These are phyloP conservation scores for Digitonthophagus gazella DNA, from an alignment of 2,888 invertebrate genomes.

Conservation along the genomic window DNA sequence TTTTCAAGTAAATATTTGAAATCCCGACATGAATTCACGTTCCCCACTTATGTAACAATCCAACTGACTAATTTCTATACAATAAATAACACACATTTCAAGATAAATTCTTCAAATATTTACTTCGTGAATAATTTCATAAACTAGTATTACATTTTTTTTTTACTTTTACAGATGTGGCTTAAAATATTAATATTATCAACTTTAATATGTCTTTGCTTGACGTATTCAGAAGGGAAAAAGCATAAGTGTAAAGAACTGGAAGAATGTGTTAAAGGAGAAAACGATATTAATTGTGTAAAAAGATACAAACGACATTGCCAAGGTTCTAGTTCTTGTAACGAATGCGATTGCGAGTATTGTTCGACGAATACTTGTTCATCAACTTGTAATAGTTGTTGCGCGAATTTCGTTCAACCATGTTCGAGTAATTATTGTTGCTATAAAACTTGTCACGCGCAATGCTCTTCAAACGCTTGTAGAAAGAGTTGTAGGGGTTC, in stretches of 20 bases:
- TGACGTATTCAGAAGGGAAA: background rate
- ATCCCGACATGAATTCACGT: too few species aligned
- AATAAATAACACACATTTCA: too few species aligned
- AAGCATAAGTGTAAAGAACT: slow-evolving; percentile 1
- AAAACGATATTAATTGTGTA: slow-evolving; percentile 3
- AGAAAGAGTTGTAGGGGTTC: slow-evolving; percentile 29
- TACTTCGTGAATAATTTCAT: too few species aligned
- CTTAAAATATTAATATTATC: background rate
- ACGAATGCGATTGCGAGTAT: slow-evolving; percentile 19
- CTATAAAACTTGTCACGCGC: slow-evolving; percentile 46
- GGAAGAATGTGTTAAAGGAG: slow-evolving; percentile 1
- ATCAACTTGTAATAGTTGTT: slow-evolving; percentile 40
- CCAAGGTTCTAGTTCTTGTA: slow-evolving; percentile 11
- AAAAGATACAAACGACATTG: slow-evolving; percentile 10
- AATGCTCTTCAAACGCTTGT: slow-evolving; percentile 39
- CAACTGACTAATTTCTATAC: too few species aligned
- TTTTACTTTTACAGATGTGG: slow-evolving; percentile 1
- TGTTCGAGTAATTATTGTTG: slow-evolving; percentile 47
- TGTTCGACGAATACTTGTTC: slow-evolving; percentile 32
- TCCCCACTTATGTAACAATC: too few species aligned
- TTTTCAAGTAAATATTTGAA: background rate
- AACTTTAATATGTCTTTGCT: background rate
- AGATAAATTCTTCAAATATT: background rate
- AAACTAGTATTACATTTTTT: too few species aligned
- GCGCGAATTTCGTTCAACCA: slow-evolving; percentile 28